Conservation (phyloP, 2,888 invertebrate genomes). For the Cheiracanthium punctorium region DNA sequence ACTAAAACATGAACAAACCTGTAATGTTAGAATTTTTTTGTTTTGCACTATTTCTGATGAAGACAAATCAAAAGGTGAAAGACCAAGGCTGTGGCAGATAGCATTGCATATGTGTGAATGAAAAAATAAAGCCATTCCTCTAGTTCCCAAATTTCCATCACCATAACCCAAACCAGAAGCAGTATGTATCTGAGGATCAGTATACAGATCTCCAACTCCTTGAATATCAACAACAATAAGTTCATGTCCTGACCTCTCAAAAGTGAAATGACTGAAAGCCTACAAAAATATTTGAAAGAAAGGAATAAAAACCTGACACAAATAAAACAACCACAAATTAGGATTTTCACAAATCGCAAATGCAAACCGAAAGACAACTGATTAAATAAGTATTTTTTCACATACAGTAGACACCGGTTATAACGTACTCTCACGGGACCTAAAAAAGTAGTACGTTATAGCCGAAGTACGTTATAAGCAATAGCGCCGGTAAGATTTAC, state of each 20-base stretch:
- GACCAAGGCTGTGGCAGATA: slow-evolving; percentile 78
- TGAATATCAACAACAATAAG: slow-evolving; percentile 80
- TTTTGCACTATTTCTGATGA: slow-evolving; percentile 74
- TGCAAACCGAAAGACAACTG: too few species aligned
- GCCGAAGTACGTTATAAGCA: too few species aligned
- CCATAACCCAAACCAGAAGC: slow-evolving; percentile 78
- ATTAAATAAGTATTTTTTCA: too few species aligned
- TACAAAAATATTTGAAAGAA: slow-evolving; percentile 72
- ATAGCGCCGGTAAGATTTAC: too few species aligned
- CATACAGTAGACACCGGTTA: too few species aligned
- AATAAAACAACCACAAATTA: too few species aligned
- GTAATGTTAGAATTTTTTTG: slow-evolving; percentile 53
- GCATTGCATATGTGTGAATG: slow-evolving; percentile 79
- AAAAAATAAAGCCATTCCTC: slow-evolving; percentile 80
- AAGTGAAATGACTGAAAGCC: slow-evolving; percentile 81
- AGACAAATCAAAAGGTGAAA: slow-evolving; percentile 79
- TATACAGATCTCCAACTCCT: slow-evolving; percentile 80
- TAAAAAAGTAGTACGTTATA: too few species aligned
- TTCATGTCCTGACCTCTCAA: slow-evolving; percentile 80
- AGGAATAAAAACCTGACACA: too few species aligned
- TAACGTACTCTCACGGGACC: too few species aligned
- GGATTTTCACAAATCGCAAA: too few species aligned
- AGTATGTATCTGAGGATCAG: slow-evolving; percentile 80
- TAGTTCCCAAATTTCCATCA: slow-evolving; percentile 79
- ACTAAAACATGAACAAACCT: slow-evolving; percentile 22